phyloP scores from a whole-genome alignment of 2,888 invertebrate species.

The Thalpophila matura region DNA sequence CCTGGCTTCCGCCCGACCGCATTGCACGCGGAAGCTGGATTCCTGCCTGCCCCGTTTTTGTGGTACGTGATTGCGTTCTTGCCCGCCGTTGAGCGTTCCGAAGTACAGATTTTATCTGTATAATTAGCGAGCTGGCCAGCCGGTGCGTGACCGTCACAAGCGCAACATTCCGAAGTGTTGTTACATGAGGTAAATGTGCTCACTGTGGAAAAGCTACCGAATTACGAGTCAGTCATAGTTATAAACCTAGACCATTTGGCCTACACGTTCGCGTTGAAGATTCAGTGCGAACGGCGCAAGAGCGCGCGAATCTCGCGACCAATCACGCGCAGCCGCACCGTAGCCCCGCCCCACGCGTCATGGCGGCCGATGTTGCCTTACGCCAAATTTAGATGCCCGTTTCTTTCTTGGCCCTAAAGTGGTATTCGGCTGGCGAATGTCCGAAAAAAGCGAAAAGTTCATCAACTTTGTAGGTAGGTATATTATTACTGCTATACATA shows the following conservation, averaged over 20 bases:
- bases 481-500: background rate
- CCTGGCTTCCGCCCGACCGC: conserved; percentile 65
- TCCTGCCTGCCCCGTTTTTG: conserved; percentile 52
- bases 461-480: conserved; percentile 44
- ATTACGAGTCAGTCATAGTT: conserved; percentile 29
- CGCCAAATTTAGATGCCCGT: conserved; percentile 85
- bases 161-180: conserved; percentile 66
- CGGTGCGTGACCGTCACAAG: conserved; percentile 70
- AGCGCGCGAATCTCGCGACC: conserved; percentile 81
- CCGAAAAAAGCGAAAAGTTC: conserved; percentile 62
- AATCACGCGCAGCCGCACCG: conserved; percentile 79
- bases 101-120: conserved; percentile 80
- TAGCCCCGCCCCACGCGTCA: conserved; percentile 85
- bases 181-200: conserved; percentile 37
- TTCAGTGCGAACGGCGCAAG: conserved; percentile 69
- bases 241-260: conserved; percentile 39
- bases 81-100: conserved; percentile 76
- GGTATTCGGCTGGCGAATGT: conserved; percentile 50
- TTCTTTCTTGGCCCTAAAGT: conserved; percentile 75
- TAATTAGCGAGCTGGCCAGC: conserved; percentile 78
- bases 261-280: conserved; percentile 67
- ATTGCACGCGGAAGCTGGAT: conserved; percentile 73
- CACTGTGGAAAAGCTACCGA: conserved; percentile 33
- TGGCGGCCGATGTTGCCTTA: conserved; percentile 85
- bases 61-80: conserved; percentile 71